phyloP scores from a whole-genome alignment of 1,140 invertebrate genomes.

The Drosophila tristis region DNA sequence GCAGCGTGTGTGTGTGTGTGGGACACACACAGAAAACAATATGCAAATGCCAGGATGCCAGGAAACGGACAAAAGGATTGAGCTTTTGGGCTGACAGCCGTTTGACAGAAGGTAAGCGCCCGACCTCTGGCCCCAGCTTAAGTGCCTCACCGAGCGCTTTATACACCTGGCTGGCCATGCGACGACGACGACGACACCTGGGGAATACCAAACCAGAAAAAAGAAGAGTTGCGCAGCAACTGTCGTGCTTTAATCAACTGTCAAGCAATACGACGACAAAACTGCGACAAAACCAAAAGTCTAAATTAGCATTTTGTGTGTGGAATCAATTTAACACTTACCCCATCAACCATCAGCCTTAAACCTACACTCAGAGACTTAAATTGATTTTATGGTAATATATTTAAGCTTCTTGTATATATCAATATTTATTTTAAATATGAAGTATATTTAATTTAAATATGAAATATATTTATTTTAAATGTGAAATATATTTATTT shows the following conservation, averaged over 20 bases:
- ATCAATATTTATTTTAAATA: too few species aligned
- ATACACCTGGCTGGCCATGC: constrained; percentile 41
- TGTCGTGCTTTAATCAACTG: constrained; percentile 54
- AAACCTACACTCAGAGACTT: neutral
- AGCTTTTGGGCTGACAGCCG: constrained; percentile 47
- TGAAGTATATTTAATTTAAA: too few species aligned
- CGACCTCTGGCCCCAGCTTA: constrained; percentile 45
- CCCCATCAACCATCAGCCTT: constrained; percentile 9
- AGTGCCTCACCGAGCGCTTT: constrained; percentile 47
- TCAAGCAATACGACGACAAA: constrained; percentile 14
- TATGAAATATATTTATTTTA: too few species aligned
- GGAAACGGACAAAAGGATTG: constrained; percentile 58
- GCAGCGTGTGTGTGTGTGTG: constrained; percentile 30
- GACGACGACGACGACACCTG: constrained; percentile 1
- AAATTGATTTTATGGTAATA: too few species aligned
- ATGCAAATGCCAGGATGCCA: constrained; percentile 42
- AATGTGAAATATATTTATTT: too few species aligned
- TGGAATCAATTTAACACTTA: constrained; percentile 31
- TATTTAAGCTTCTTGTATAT: too few species aligned
- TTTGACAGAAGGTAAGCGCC: constrained; percentile 53
- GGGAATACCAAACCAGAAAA: constrained; percentile 15
- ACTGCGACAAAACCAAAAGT: neutral
- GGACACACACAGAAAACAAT: constrained; percentile 7
- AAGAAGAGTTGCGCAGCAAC: neutral
- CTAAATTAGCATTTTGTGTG: constrained; percentile 39